phyloP scores from a whole-genome alignment of 2,113 vertebrate genomes.

The Odontesthes bonariensis region DNA sequence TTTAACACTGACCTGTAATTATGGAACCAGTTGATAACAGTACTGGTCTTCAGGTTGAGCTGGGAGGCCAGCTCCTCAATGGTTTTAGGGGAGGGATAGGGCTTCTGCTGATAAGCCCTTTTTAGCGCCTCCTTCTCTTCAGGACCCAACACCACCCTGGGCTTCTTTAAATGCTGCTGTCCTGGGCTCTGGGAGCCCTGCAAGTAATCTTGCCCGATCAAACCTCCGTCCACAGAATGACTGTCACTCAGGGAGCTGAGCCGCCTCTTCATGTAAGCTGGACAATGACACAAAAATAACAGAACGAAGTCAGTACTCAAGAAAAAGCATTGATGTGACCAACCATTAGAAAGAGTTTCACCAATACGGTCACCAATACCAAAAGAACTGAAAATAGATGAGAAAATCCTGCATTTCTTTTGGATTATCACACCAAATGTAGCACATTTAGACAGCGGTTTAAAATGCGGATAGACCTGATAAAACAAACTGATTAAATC shows the following conservation, averaged over 20 bases:
- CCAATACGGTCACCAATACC: not conserved
- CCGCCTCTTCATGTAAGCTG: constrained; percentile 96
- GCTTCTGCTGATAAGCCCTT: constrained; percentile 94
- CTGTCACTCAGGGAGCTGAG: constrained; percentile 94
- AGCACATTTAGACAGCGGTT: too few relatives aligned
- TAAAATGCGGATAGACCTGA: too few relatives aligned
- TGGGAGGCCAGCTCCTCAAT: constrained; percentile 98
- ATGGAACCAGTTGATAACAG: constrained; percentile 99
- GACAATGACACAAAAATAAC: constrained; percentile 23
- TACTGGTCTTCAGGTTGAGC: constrained; percentile 99
- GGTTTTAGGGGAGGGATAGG: constrained; percentile 97
- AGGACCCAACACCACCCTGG: constrained; percentile 93
- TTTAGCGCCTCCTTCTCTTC: constrained; percentile 97
- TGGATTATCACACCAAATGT: too few relatives aligned
- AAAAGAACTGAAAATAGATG: too few relatives aligned
- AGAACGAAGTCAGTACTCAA: not conserved
- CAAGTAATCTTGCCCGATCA: constrained; percentile 87
- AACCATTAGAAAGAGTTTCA: not conserved
- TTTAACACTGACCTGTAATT: constrained; percentile 92
- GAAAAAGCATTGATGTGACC: not conserved
- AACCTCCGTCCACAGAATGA: constrained; percentile 87
- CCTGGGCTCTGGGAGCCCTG: constrained; percentile 92
- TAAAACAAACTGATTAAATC: too few relatives aligned
- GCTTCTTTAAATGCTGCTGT: constrained; percentile 95
- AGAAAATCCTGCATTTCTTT: too few relatives aligned